Evolutionary conservation across 2,888 invertebrate species (phyloP), one percentile per base, ranked within the genome.

Genomic region (Dolichomitus sp.): DNA sequence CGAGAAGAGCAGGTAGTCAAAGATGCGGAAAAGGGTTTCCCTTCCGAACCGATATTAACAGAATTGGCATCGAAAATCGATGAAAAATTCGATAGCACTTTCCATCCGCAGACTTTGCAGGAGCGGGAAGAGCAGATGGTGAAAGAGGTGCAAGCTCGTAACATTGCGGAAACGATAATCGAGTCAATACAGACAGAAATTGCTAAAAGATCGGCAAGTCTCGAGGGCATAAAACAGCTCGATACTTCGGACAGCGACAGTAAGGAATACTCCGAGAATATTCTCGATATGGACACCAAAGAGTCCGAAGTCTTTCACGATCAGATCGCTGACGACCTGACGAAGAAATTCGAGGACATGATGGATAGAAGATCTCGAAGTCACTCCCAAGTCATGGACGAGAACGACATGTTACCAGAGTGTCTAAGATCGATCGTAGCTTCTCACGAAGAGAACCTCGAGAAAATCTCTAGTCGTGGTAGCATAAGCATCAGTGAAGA

Each of bases 111-210:
- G 30, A 85, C 73, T 9, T 65, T 86, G 0, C 89, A 90, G 5
- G 86, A 88, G 3, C 70, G 54, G 17, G 86, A 89, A 14, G 52
- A 69, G 2, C 73, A 80, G 5, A 84, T 85, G 4, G 83, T 84
- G 0, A 87, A 89, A 12, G 86, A 90, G 50, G 81, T 85, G 6
- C 86, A 87, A 73, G 93, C 89, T 14, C 89, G 92, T 0, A 88
- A 88, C 19, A 88, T 92, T 61, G 93, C 93, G 0, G 91, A 93
- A 37, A 90, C 85, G 37, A 80, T 93, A 70, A 88, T 93, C 6
- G 89, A 92, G 19, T 91, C 92, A 5, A 92, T 93, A 66, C 92
- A 93, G 63, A 89, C 83, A 17, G 92, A 93, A 57, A 88, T 93
- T 9, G 88, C 89, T 7, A 89, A 75, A 7, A 88, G 90, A 78